Evolutionary conservation across 2,113 vertebrate genomes (phyloP), one percentile per base, ranked within the genome.

Genomic region (Callipepla squamata): DNA sequence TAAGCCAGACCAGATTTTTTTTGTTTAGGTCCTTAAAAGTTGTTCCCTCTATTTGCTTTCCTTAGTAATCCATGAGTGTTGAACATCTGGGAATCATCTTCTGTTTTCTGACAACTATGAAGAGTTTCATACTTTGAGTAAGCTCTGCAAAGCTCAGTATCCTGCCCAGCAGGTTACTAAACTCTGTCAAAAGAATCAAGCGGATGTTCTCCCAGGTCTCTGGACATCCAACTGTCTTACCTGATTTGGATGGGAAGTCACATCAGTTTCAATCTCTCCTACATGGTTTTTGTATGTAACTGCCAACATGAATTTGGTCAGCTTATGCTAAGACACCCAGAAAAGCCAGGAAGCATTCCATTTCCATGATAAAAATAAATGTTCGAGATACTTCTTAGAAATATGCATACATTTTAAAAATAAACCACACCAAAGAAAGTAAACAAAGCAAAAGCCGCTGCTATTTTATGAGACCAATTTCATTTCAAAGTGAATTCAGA

Each of bases 71-170:
- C 92, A 36, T 1, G 26, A 91, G 69, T 45, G 10, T 36, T 65
- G 85, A 94, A 90, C 92, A 96, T 93, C 90, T 97, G 94, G 93
- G 85, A 69, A 34, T 61, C 74, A 91, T 95, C 79, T 85, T 55
- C 58, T 83, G 48, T 66, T 80, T 94, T 95, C 90, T 93, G 92
- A 88, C 21, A 38, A 70, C 63, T 62, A 6, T 51, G 86, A 85
- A 51, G 81, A 72, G 78, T 69, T 81, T 80, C 40, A 32, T 75
- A 62, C 75, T 90, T 90, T 86, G 80, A 85, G 79, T 44, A 74
- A 90, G 66, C 51, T 51, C 55, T 86, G 65, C 28, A 93, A 93
- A 94, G 78, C 50, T 59, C 67, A 72, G 1, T 17, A 28, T 76
- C 44, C 44, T 2, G 7, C 78, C 63, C 70, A 51, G 26, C 30